Conservation (phyloP, 2,797 vertebrate species). For the Lithobates pipiens region DNA sequence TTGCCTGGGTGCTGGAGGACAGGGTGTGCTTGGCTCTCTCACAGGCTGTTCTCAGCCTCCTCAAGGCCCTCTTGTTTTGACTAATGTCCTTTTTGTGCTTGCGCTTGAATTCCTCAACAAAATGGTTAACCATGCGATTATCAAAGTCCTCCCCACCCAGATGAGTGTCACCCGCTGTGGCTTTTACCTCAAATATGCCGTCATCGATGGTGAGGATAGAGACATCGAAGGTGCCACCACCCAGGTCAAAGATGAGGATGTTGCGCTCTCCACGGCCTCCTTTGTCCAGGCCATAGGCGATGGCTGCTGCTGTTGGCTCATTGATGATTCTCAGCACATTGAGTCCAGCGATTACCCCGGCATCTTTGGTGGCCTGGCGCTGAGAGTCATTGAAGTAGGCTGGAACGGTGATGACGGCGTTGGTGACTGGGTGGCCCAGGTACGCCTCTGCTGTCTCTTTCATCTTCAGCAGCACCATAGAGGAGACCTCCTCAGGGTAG, state of each 20-base stretch:
- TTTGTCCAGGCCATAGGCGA: conserved; percentile 44
- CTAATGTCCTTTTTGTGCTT: conserved; percentile 35
- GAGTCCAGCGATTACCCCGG: conserved; percentile 59
- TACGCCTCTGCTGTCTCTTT: conserved; percentile 61
- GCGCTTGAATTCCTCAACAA: conserved; percentile 42
- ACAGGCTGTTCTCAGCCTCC: conserved; percentile 27
- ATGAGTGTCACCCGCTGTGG: conserved; percentile 64
- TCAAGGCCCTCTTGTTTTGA: conserved; percentile 17
- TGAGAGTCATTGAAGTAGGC: no score
- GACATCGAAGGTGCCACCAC: conserved; percentile 53
- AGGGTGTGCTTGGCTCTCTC: conserved; percentile 33
- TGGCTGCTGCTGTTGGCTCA: conserved; percentile 51
- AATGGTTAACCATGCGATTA: background rate
- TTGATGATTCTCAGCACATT: conserved; percentile 62
- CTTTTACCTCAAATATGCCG: conserved; percentile 21
- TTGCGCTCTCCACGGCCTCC: conserved; percentile 3
- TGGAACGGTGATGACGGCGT: conserved; percentile 59
- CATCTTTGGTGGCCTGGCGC: conserved; percentile 54
- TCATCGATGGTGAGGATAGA: conserved; percentile 35
- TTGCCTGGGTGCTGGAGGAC: conserved; percentile 49
- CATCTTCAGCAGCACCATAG: conserved; percentile 64
- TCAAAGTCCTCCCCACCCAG: conserved; percentile 31
- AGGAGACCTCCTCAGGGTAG: conserved; percentile 59
- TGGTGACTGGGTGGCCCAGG: conserved; percentile 59
- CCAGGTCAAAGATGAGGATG: conserved; percentile 65